Evolutionary conservation across 2,113 vertebrate genomes (phyloP).

Genomic region (Silurus meridionalis): DNA sequence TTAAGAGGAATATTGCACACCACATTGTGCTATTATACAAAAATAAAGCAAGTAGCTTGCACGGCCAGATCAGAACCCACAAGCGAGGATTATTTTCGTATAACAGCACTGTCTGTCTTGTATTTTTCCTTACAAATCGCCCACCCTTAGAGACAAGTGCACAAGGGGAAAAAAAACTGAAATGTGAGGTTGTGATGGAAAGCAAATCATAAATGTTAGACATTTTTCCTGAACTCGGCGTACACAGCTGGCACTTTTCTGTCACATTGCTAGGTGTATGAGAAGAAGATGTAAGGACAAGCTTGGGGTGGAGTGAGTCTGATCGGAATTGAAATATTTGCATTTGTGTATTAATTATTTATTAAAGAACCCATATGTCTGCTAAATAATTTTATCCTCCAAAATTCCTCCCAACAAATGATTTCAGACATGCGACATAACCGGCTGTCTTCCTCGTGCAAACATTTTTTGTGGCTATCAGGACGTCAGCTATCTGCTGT

Average conservation of each 20-base stretch:
- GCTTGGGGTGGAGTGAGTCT: background rate
- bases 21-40: too few species aligned
- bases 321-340: too few species aligned
- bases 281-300: background rate
- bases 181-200: background rate
- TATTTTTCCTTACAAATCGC: background rate
- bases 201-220: background rate
- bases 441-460: background rate
- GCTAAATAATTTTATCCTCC: background rate
- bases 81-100: too few species aligned
- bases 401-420: too few species aligned
- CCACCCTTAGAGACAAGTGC: background rate
- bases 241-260: background rate
- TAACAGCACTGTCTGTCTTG: background rate
- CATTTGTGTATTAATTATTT: background rate
- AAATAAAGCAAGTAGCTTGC: too few species aligned
- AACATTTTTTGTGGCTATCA: background rate
- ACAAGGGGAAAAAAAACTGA: background rate
- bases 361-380: background rate
- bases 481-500: background rate
- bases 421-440: background rate
- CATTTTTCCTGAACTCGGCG: background rate
- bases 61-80: too few species aligned
- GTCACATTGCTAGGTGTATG: background rate
- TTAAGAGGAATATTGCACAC: too few species aligned